Base-by-base conservation (phyloP, 2,888 invertebrate species). In the Terebella lapidaria region DNA sequence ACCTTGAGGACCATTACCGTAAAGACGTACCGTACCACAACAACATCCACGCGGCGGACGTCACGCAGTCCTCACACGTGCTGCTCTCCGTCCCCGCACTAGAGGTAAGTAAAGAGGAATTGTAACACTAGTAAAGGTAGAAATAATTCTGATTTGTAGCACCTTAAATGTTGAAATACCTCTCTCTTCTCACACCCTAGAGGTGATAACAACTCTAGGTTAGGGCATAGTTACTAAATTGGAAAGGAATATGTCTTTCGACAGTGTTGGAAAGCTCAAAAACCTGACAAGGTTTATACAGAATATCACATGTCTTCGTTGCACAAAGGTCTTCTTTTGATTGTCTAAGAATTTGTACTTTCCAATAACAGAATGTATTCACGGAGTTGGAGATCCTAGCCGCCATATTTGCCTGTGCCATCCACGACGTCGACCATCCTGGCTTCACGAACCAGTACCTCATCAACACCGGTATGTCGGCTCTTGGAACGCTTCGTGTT, bases 11-110 rank as follows among this genome's bases (percentile, higher is more conserved):
- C 83, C 96, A 99, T 84, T 99, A 99, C 84, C 87, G 92, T 76
- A 91, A 91, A 81, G 93, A 94, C 84, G 95, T 96, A 83, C 96
- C 97, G 74, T 99, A 99, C 87, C 99, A 99, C 85, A 99, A 99
- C 84, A 92, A 93, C 76, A 85, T 94, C 72, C 99, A 99, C 83
- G 99, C 96, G 59, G 96, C 99, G 67, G 97, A 97, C 82, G 99
- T 99, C 69, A 90, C 94, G 62, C 99, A 97, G 84, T 94, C 95
- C 71, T 94, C 94, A 62, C 90, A 97, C 82, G 94, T 94, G 70
- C 87, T 99, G 72, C 88, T 99, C 72, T 92, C 93, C 83, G 94
- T 94, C 63, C 94, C 95, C 60, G 96, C 96, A 62, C 86, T 97
- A 66, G 94, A 96, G 83, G 87, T 88, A 78, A 78, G 74, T 3